Evolutionary conservation across 2,888 invertebrate genomes (phyloP), one percentile per base, ranked within the genome.

Genomic region (Sericinus montela): DNA sequence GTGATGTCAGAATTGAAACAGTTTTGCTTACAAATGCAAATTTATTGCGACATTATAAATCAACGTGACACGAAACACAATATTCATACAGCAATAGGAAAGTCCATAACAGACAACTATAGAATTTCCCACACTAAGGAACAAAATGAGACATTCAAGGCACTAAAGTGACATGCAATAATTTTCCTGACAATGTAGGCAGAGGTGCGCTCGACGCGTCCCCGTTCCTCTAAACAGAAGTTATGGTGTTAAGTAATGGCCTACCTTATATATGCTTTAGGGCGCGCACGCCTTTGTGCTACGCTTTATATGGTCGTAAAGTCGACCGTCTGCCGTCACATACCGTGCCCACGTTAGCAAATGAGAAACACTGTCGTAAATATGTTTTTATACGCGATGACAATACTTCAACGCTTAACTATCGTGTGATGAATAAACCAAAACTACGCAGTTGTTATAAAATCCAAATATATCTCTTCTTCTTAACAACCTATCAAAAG

Each of bases 171-270:
- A 72, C 75, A 64, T 55, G 65, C 60, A 63, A 69, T 75, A 75
- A 77, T 75, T 79, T 74, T 72, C 61, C 69, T 60, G 61, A 81
- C 80, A 75, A 73, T 75, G 75, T 67, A 63, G 60, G 63, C 54
- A 45, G 51, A 59, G 66, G 63, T 62, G 72, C 60, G 72, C 60
- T 65, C 55, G 63, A 59, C 65, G 50, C 53, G 58, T 51, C 57
- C 56, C 53, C 50, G 57, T 59, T 61, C 51, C 60, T 63, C 70
- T 80, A 79, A 82, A 78, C 75, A 78, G 73, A 72, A 86, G 77
- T 82, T 80, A 84, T 75, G 75, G 77, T 73, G 75, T 69, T 75
- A 76, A 79, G 77, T 81, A 78, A 81, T 74, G 72, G 68, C 62
- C 54, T 59, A 63, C 61, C 68, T 65, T 67, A 64, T 63, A 29